Evolutionary conservation across 1,140 invertebrate genomes (phyloP), one percentile per base, ranked within the genome.

Genomic region (Palaemon carinicauda): DNA sequence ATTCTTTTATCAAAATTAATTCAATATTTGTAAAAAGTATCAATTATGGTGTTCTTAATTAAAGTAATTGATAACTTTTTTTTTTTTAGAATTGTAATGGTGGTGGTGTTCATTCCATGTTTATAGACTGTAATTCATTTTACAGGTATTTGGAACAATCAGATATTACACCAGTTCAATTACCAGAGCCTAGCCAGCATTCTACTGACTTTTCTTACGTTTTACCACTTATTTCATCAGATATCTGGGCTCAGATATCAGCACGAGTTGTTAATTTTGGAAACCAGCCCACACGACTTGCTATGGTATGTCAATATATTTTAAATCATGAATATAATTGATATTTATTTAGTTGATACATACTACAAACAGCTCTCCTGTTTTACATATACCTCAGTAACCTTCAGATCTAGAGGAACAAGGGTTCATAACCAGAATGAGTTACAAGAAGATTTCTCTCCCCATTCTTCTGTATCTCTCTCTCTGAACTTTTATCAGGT

Each of bases 231-330:
- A 80, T 86, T 54, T 73, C 65, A 9, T 19, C 41, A 4, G 84
- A 86, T 21, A 56, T n/a, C 4, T 86, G 84, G 84, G 84, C 84
- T 15, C 84, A 86, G 54, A 86, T 86, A 24, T 80, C 84, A 21
- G 84, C 84, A 15, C 51, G 84, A 29, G 84, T 86, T 17, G 84
- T 69, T n/a, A 86, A 86, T 78, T 86, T 86, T 86, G 84, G 84
- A 24, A 80, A 86, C 51, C 60, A 74, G 65, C 65, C 84, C 2
- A 80, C 84, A 31, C 74, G 74, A 31, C 41, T 80, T 21, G 77
- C 84, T 21, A 21, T 86, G 60, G 84, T 86, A 80, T n/a, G 84
- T 86, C 10, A 7, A 19, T 27, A n/a, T n/a, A n/a, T 80, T 12
- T 75, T 75, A 10, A 24, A 12, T 41, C 41, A 41, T 41, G 41